phyloP scores from a whole-genome alignment of 2,797 vertebrate genomes.

The Sylvia borin region DNA sequence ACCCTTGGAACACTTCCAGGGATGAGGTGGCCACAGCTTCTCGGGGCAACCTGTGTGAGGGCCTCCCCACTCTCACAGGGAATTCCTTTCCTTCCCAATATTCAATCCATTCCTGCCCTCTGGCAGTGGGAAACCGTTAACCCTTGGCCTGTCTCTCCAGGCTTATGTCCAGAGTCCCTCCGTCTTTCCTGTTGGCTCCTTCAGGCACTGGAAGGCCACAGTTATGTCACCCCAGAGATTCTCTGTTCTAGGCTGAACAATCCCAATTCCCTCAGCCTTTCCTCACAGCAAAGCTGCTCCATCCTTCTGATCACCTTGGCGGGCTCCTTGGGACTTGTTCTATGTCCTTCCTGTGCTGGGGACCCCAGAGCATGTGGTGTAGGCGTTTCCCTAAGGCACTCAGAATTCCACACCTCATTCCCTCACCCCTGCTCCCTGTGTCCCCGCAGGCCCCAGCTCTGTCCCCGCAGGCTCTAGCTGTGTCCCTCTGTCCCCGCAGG shows the following conservation, averaged over 20 bases:
- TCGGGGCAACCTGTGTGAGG: neutral
- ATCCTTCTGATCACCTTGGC: neutral
- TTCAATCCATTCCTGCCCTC: neutral
- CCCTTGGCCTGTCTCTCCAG: neutral
- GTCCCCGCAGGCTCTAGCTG: neutral
- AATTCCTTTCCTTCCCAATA: neutral
- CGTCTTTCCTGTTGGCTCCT: neutral
- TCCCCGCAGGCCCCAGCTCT: too few species aligned
- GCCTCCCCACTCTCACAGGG: neutral
- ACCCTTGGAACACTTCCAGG: neutral
- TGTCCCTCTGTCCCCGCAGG: conserved; percentile 47
- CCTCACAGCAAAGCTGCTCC: neutral
- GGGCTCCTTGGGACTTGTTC: neutral
- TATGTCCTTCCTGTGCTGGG: neutral
- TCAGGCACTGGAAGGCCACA: neutral
- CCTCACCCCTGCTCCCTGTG: too few species aligned
- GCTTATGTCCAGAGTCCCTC: neutral
- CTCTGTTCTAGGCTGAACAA: neutral
- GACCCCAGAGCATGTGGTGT: fast-evolving
- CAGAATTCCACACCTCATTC: fast-evolving
- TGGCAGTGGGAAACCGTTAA: neutral
- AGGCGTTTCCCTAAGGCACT: fast-evolving
- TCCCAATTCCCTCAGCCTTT: neutral
- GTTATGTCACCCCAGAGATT: neutral
- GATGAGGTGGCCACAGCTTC: neutral